phyloP scores from a whole-genome alignment of 2,113 vertebrate species.

The Gasterosteus nipponicus region DNA sequence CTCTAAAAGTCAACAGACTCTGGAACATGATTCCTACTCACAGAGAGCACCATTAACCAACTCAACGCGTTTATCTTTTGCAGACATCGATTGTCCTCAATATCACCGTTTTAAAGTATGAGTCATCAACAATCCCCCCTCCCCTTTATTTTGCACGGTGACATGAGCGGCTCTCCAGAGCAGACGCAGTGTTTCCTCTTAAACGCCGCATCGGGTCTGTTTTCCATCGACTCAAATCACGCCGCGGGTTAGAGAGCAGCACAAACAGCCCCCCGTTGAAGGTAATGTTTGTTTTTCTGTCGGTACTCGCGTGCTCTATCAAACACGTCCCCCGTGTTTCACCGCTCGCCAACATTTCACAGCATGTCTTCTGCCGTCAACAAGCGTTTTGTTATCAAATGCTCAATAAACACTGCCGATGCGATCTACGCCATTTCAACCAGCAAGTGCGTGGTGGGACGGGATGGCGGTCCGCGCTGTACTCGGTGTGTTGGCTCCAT shows the following conservation, averaged over 20 bases:
- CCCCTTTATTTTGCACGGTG: constrained; percentile 12
- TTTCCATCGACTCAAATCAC: constrained; percentile 4
- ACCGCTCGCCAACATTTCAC: neutral
- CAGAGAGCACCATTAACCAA: neutral
- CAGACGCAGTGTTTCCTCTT: constrained; percentile 33
- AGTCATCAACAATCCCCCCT: constrained; percentile 52
- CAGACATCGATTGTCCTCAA: constrained; percentile 18
- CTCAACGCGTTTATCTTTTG: neutral
- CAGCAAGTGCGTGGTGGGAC: neutral
- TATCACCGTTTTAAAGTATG: constrained; percentile 23
- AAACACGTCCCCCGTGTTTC: neutral
- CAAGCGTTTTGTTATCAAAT: neutral
- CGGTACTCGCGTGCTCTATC: neutral
- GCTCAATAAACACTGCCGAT: neutral
- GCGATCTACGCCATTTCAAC: constrained; percentile 9
- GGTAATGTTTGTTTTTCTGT: neutral
- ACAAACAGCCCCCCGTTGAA: neutral
- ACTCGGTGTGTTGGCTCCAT: neutral
- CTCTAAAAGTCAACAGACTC: neutral
- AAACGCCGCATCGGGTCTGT: constrained; percentile 1
- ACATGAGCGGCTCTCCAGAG: constrained; percentile 42
- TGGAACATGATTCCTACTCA: neutral
- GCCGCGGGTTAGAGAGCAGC: neutral
- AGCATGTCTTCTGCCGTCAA: neutral
- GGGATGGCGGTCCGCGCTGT: neutral